Evolutionary conservation across 2,888 invertebrate genomes (phyloP), one percentile per base, ranked within the genome.

Genomic region (Pseudococcus viburni): DNA sequence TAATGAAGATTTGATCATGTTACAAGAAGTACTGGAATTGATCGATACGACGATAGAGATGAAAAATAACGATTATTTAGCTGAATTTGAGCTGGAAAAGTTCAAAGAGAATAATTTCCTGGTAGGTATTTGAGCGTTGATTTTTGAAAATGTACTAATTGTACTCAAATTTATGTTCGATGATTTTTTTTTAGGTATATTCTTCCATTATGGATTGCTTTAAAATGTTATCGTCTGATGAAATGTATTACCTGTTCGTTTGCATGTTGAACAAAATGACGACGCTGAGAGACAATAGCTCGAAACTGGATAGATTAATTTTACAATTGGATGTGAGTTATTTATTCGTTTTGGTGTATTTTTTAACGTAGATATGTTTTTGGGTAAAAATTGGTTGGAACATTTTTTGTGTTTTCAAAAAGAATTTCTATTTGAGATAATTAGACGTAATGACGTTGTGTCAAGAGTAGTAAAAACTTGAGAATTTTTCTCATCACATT

Each of bases 261-360:
- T 83, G 46, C 11, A 19, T 83, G 19, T 11, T 83, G 3, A 83
- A 46, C 8, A 83, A 83, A 83, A 19, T 46, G 9, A 46, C 17
- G 5, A 83, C 80, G 39, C 46, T 83, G 7, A 6, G 80, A 46
- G 80, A 83, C 46, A 83, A 46, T 46, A 42, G 80, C 22, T 83
- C 80, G 15, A 83, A 42, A 19, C n/a, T 83, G 46, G 80, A 83
- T 83, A 83, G 19, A 83, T 83, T 83, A 12, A 83, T 83, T 19
- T 46, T 83, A 39, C 80, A 83, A 83, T 46, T 83, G 17, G 80
- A 83, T 11, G 80, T 83, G 19, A 83, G 64, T 42, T 42, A 42
- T 42, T 42, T 42, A 42, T 42, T 42, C 5, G 5, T 42, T 42
- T 42, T 42, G 9, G 42, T 9, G 42, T 22, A 64, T n/a, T 55